These are phyloP conservation scores for Echinarachnius parma DNA, from an alignment of 53 echinoderm and acorn worm genomes.

Conservation along the genomic window DNA sequence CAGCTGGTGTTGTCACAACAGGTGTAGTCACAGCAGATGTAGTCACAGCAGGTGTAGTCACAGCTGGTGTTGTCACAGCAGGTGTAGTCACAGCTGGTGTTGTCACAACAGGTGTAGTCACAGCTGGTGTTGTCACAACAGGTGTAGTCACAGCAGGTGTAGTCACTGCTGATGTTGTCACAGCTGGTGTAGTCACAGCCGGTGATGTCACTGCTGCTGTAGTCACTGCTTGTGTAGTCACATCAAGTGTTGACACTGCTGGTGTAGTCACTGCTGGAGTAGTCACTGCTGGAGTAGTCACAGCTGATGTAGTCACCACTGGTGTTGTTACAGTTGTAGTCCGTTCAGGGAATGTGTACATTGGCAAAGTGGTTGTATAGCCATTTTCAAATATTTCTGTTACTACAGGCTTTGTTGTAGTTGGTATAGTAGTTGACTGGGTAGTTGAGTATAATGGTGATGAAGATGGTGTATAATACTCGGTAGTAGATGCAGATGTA, in stretches of 20 bases:
- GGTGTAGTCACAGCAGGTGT: conserved; percentile 23
- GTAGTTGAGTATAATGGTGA: background rate
- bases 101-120: conserved; percentile 9
- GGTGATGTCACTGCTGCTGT: background rate
- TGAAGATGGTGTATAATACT: too few species aligned
- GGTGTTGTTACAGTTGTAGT: background rate
- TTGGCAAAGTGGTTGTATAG: background rate
- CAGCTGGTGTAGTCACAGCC: conserved; percentile 1
- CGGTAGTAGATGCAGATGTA: too few species aligned
- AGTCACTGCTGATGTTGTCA: conserved; percentile 22
- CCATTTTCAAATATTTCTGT: background rate
- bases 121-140: conserved; percentile 1
- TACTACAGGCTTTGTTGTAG: background rate
- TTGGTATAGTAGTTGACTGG: background rate
- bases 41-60: conserved; percentile 1
- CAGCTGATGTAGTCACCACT: too few species aligned
- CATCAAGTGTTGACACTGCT: background rate
- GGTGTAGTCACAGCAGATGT: conserved; percentile 27
- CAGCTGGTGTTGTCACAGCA: background rate
- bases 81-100: conserved; percentile 9
- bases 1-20: background rate
- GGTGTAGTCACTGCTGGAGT: conserved; percentile 5
- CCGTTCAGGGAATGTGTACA: background rate
- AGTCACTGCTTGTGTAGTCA: background rate
- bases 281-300: conserved; percentile 5